Percentiles rank a stretch among this genome's conserved stretches.
These are phyloP conservation scores for Cheilosia variabilis DNA, from an alignment of 2,888 invertebrate genomes.

Conservation along the genomic window DNA sequence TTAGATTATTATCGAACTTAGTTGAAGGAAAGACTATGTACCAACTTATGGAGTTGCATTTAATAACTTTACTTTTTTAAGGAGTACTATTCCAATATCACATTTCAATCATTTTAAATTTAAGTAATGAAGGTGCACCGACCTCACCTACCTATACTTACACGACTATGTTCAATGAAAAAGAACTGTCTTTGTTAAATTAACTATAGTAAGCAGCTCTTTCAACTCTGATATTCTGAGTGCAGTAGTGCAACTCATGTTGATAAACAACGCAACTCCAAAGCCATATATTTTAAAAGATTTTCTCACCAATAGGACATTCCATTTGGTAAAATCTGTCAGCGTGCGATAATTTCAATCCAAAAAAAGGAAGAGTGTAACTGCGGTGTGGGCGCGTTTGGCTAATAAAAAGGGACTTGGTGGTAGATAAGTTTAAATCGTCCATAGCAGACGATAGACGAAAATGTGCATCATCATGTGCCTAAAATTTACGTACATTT, in stretches of 20 bases:
- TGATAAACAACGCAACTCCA: too few species aligned
- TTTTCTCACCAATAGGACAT: too few species aligned
- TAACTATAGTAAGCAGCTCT: too few species aligned
- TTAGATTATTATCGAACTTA: slow-evolving; percentile 43
- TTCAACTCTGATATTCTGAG: too few species aligned
- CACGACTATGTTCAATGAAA: background rate
- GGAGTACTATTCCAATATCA: slow-evolving; percentile 41
- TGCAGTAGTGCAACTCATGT: too few species aligned
- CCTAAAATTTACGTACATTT: slow-evolving; percentile 32
- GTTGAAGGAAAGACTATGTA: slow-evolving; percentile 41
- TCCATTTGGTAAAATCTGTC: background rate
- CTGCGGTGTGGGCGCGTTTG: background rate
- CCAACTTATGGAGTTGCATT: slow-evolving; percentile 4
- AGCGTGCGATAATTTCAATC: background rate
- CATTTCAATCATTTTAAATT: slow-evolving; percentile 33
- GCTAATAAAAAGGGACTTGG: background rate
- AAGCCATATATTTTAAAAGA: too few species aligned
- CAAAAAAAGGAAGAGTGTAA: background rate
- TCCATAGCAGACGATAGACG: background rate
- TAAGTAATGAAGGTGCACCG: background rate
- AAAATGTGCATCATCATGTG: slow-evolving; percentile 23
- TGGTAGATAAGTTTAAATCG: background rate
- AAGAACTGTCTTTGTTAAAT: too few species aligned
- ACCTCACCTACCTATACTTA: background rate
- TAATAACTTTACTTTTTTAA: background rate